phyloP scores from a whole-genome alignment of 2,797 vertebrate genomes.

The Triplophysa yarkandensis region DNA sequence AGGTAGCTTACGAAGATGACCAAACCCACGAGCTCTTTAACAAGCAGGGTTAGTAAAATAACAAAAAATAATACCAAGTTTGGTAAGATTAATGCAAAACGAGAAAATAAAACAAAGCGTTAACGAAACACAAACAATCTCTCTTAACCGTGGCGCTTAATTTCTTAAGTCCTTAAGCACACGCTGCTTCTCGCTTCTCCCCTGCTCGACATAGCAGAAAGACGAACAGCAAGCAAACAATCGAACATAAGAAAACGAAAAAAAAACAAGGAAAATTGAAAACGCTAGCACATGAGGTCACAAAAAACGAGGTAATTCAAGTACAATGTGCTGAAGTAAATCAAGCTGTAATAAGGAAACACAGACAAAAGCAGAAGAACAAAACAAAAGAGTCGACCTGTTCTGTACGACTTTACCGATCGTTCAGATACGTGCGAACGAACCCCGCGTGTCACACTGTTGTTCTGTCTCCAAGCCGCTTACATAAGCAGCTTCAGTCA shows the following conservation, averaged over 20 bases:
- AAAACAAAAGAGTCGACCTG: conserved; percentile 69
- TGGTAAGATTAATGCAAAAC: conserved; percentile 80
- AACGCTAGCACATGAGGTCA: conserved; percentile 93
- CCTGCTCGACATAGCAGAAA: conserved; percentile 44
- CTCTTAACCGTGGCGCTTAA: conserved; percentile 72
- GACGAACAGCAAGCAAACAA: conserved; percentile 39
- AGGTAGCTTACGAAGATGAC: conserved; percentile 91
- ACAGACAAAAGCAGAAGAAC: conserved; percentile 69
- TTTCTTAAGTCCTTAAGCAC: conserved; percentile 55
- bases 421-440: conserved; percentile 65
- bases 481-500: conserved; percentile 61
- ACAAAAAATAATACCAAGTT: conserved; percentile 81
- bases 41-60: conserved; percentile 71
- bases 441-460: conserved; percentile 57
- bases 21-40: conserved; percentile 73
- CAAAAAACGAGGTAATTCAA: conserved; percentile 97
- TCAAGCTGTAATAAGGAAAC: conserved; percentile 72
- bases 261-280: conserved; percentile 63
- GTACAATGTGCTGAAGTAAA: conserved; percentile 92
- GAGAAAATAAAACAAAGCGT: not conserved
- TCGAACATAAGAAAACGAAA: conserved; percentile 60
- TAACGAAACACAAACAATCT: conserved; percentile 66
- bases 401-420: conserved; percentile 60
- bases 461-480: conserved; percentile 51
- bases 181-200: conserved; percentile 65